A percentile compares a stretch with the other conserved stretches of the same genome.
Conservation (phyloP, 1,140 invertebrate genomes). For the Aphelinus certus region DNA sequence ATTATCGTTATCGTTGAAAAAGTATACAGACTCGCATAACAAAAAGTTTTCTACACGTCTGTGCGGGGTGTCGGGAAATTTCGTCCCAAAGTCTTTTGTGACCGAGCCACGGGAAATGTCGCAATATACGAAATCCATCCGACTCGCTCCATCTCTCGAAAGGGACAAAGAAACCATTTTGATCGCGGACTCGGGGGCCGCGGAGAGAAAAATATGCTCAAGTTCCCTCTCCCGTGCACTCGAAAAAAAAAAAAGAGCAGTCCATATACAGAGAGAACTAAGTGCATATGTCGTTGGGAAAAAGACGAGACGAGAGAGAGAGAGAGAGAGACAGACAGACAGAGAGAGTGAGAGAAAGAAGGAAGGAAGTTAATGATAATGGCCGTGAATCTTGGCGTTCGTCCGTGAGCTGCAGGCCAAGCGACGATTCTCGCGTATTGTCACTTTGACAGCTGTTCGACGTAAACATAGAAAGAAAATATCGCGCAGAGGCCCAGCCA, state of each 20-base stretch:
- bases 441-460: conserved; percentile 47
- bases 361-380: conserved; percentile 1
- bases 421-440: conserved; percentile 15
- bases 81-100: too few relatives aligned
- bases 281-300: too few relatives aligned
- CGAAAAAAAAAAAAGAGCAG: too few relatives aligned
- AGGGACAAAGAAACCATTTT: conserved; percentile 34
- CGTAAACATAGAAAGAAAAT: conserved; percentile 42
- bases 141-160: neutral
- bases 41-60: neutral
- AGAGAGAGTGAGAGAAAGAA: conserved; percentile 21
- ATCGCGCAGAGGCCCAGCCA: neutral
- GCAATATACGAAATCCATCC: conserved; percentile 12
- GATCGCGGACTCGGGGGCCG: neutral
- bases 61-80: neutral
- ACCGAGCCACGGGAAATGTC: conserved; percentile 5
- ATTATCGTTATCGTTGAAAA: conserved; percentile 4
- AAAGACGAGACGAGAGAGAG: conserved; percentile 11
- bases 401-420: neutral
- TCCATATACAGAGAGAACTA: too few relatives aligned
- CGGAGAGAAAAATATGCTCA: too few relatives aligned
- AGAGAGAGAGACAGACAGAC: conserved; percentile 15
- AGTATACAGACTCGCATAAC: neutral
- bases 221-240: too few relatives aligned
- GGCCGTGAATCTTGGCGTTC: conserved; percentile 8